Conservation (phyloP, 2,888 invertebrate species). For the Itoplectis maculator region DNA sequence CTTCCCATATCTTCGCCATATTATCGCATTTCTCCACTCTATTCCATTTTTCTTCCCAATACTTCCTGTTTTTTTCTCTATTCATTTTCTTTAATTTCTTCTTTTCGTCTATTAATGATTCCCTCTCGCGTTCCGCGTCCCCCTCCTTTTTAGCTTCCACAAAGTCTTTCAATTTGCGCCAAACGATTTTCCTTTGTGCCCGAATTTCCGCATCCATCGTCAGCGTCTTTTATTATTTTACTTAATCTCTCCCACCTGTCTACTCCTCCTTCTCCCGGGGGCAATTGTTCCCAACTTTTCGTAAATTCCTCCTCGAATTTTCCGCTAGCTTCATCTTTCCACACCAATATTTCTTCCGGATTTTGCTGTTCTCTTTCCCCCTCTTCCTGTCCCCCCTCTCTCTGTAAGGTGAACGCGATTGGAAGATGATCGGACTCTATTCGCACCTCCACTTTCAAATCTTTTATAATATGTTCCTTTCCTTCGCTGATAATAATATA, state of each 20-base stretch:
- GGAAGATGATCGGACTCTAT: constrained; percentile 47
- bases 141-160: not conserved
- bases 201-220: not conserved
- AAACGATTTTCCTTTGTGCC: not conserved
- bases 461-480: not conserved
- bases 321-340: not conserved
- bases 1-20: constrained; percentile 4
- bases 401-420: not conserved
- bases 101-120: not conserved
- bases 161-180: not conserved
- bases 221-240: not conserved
- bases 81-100: not conserved
- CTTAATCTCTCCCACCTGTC: not conserved
- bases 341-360: not conserved
- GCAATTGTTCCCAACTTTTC: not conserved
- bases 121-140: not conserved
- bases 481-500: constrained; percentile 20
- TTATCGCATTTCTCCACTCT: constrained; percentile 8
- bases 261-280: not conserved
- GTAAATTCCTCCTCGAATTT: not conserved
- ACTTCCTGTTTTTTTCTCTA: not conserved
- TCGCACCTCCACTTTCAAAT: constrained; percentile 13
- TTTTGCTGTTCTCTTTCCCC: not conserved
- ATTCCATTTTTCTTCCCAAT: constrained; percentile 1
- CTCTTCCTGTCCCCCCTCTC: too few species aligned